A percentile compares a stretch with the other conserved stretches of the same genome.
phyloP scores from a whole-genome alignment of 2,888 invertebrate species.

The Tromatobia lineatoria region DNA sequence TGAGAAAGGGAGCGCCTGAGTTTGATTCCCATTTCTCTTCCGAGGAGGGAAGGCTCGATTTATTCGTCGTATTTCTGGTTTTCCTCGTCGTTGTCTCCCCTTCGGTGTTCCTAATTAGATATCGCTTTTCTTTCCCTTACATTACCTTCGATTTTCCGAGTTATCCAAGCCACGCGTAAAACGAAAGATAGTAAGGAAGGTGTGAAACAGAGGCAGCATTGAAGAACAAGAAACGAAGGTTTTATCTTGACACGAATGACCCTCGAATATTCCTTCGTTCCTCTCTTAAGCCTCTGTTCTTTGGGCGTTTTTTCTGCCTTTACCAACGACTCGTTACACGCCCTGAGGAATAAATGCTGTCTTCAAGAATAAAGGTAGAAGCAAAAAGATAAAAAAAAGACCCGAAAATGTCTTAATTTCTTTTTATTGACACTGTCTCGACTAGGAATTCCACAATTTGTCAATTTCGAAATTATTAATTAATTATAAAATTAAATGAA shows the following conservation, averaged over 20 bases:
- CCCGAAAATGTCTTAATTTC: background rate
- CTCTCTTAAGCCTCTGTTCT: background rate
- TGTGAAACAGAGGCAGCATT: background rate
- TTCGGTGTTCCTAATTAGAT: conserved; percentile 37
- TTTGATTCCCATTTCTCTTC: background rate
- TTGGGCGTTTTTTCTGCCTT: background rate
- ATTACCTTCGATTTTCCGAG: conserved; percentile 29
- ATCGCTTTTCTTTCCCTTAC: conserved; percentile 15
- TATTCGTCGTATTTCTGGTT: conserved; percentile 8
- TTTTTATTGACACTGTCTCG: background rate
- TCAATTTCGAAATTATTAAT: conserved; percentile 2
- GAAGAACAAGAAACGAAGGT: background rate
- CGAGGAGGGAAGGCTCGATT: background rate
- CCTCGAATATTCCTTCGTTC: conserved; percentile 4
- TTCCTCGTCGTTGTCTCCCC: background rate
- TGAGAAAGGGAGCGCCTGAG: background rate
- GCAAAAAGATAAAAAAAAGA: conserved; percentile 17
- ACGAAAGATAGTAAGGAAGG: background rate
- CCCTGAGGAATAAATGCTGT: conserved; percentile 5
- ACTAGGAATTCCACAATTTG: background rate
- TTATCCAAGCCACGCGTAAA: background rate
- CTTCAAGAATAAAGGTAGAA: background rate
- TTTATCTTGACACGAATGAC: conserved; percentile 22
- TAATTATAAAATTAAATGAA: conserved; percentile 9
- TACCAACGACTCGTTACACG: conserved; percentile 13